Evolutionary conservation across 1,140 invertebrate genomes (phyloP), one percentile per base, ranked within the genome.

Genomic region (Drosophila melanica): DNA sequence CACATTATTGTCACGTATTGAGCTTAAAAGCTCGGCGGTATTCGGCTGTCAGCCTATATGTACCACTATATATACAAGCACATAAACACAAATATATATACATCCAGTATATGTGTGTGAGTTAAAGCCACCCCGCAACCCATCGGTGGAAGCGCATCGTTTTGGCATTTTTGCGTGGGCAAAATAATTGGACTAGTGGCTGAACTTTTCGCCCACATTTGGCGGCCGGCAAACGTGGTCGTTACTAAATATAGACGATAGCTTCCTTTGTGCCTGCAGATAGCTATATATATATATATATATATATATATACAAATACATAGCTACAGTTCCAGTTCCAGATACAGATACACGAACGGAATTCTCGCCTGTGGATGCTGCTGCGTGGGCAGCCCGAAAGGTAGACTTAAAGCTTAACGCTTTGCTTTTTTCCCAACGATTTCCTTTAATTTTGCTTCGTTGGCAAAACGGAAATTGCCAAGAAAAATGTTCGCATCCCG

Each of bases 191-290:
- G 42, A 39, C 39, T 60, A 48, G 55, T 51, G 30, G 12, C 35
- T 42, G 47, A 51, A 53, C 37, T 37, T 47, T 58, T 37, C 64
- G 69, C 54, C 69, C 64, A 72, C 63, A 67, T 54, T 66, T 59
- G 37, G 63, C 47, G 45, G 54, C 53, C 54, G 45, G 67, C 60
- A 42, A 48, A 33, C n/a, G 51, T 45, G 41, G 66, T 37, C 41
- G 68, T 42, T 16, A 67, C 69, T 72, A 67, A 67, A 67, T 67
- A 39, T 72, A 72, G 69, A 23, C 23, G 27, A 65, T 57, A 12
- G 55, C 41, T 30, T 48, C 35, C 42, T 18, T 33, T 35, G 23
- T 48, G 39, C 14, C 20, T 33, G 53, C 18, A 50, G 12, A 72
- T 53, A 59, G n/a, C n/a, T 23, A 39, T n/a, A 45, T 35, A 30